Evolutionary conservation across 92 coral and sea anemone genomes (phyloP).

Genomic region (Diadumene lineata): DNA sequence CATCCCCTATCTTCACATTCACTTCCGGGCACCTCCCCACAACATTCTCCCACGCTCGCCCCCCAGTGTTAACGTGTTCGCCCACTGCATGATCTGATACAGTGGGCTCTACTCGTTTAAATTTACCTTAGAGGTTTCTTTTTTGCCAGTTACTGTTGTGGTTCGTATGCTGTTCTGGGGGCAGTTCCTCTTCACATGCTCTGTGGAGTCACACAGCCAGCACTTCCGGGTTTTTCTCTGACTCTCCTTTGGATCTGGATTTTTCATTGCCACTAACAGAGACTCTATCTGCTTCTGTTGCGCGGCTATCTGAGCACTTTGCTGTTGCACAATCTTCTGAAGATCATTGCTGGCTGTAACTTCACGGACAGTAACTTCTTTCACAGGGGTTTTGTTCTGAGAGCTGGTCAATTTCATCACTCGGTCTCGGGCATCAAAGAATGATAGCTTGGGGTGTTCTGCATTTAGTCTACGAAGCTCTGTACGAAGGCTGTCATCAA

Average conservation of each 20-base stretch:
- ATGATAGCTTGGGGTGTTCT: slow-evolving; percentile 57
- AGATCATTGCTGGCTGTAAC: not conserved
- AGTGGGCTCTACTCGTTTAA: slow-evolving; percentile 60
- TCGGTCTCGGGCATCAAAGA: slow-evolving; percentile 24
- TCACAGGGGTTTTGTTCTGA: not conserved
- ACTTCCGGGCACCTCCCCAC: slow-evolving; percentile 56
- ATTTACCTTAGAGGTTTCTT: slow-evolving; percentile 7
- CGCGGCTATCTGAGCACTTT: slow-evolving; percentile 46
- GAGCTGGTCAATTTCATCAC: not conserved
- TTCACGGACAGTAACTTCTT: not conserved
- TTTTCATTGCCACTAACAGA: slow-evolving; percentile 35
- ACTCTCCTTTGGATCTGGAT: not conserved
- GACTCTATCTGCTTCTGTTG: slow-evolving; percentile 70
- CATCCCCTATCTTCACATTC: slow-evolving; percentile 57
- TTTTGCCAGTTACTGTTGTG: slow-evolving; percentile 5
- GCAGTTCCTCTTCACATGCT: slow-evolving; percentile 28
- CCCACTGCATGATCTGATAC: slow-evolving; percentile 68
- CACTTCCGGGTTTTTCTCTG: slow-evolving; percentile 15
- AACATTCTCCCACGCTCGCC: slow-evolving; percentile 41
- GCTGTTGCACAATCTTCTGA: slow-evolving; percentile 46
- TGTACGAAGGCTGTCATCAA: slow-evolving; percentile 34
- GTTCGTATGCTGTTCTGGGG: slow-evolving; percentile 23
- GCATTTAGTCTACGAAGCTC: slow-evolving; percentile 54
- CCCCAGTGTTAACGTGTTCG: slow-evolving; percentile 43
- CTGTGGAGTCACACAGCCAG: slow-evolving; percentile 47